Conservation (phyloP, 2,888 invertebrate genomes). For the Limulus polyphemus region DNA sequence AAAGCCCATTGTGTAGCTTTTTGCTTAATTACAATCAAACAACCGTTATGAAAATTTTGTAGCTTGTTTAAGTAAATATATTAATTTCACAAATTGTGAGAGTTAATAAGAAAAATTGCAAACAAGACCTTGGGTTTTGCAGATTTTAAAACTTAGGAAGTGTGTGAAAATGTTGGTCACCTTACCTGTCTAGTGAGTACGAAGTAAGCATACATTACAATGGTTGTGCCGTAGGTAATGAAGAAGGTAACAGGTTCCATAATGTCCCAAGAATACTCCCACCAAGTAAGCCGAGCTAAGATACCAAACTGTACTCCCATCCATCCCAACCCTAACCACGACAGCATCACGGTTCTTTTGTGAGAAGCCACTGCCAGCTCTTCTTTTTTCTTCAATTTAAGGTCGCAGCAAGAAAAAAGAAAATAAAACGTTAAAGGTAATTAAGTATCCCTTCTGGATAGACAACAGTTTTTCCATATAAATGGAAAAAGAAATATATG, state of each 20-base stretch:
- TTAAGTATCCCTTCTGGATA: conserved; percentile 15
- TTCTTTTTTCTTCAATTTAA: conserved; percentile 50
- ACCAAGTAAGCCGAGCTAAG: conserved; percentile 94
- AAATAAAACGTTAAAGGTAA: conserved; percentile 9
- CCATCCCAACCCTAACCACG: conserved; percentile 79
- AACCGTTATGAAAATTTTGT: too few species aligned
- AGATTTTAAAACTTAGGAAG: too few species aligned
- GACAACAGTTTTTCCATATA: too few species aligned
- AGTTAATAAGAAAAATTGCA: too few species aligned
- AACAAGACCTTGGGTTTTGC: not conserved
- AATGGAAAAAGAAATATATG: too few species aligned
- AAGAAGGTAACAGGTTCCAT: conserved; percentile 99
- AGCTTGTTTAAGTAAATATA: too few species aligned
- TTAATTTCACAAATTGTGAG: too few species aligned
- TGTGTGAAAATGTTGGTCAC: not conserved
- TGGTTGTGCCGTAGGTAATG: conserved; percentile 75
- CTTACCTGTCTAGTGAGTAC: conserved; percentile 80
- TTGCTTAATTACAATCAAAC: too few species aligned
- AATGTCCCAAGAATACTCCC: conserved; percentile 99
- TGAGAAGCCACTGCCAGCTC: conserved; percentile 58
- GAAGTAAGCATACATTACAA: conserved; percentile 89
- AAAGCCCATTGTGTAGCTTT: too few species aligned
- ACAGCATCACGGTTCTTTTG: conserved; percentile 56
- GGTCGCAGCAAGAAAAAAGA: not conserved
- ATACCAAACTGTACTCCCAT: conserved; percentile 97